Evolutionary conservation across 2,888 invertebrate species (phyloP).

Genomic region (Ophion obscuratus): DNA sequence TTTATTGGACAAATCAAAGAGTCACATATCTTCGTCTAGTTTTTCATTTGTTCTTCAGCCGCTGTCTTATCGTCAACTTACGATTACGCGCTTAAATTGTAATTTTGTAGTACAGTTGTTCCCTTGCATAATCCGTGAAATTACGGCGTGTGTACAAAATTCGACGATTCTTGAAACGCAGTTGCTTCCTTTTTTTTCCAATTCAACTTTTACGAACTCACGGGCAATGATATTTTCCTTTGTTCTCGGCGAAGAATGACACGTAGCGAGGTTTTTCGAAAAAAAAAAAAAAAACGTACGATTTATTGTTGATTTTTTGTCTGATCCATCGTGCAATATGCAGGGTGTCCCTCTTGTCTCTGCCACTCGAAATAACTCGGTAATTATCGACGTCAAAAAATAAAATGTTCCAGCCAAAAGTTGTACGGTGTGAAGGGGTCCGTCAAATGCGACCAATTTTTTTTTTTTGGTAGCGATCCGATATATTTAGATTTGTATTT

Average conservation of each 20-base stretch:
- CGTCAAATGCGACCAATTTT: too few species aligned
- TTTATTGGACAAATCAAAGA: slow-evolving; percentile 34
- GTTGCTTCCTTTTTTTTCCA: slow-evolving; percentile 12
- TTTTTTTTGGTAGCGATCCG: too few species aligned
- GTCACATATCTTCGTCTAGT: slow-evolving; percentile 12
- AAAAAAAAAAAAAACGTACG: slow-evolving; percentile 25
- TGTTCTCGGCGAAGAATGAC: slow-evolving; percentile 65
- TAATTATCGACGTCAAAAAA: too few species aligned
- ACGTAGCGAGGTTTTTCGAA: slow-evolving; percentile 41
- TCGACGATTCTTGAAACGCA: slow-evolving; percentile 22
- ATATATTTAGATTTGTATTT: too few species aligned
- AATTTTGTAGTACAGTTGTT: slow-evolving; percentile 63
- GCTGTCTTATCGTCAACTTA: slow-evolving; percentile 56
- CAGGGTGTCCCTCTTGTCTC: too few species aligned
- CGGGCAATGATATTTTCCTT: slow-evolving; percentile 20
- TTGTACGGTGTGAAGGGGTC: too few species aligned
- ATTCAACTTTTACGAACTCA: slow-evolving; percentile 18
- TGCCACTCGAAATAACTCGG: too few species aligned
- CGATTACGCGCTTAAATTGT: slow-evolving; percentile 66
- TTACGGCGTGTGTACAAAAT: slow-evolving; percentile 36
- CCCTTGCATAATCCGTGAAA: slow-evolving; percentile 42
- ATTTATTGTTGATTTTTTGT: neutral
- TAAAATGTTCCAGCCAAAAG: too few species aligned
- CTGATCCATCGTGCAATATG: neutral
- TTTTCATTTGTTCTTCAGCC: slow-evolving; percentile 46